Conservation (phyloP, 2,888 invertebrate species). For the Branchipolynoe longqiensis region DNA sequence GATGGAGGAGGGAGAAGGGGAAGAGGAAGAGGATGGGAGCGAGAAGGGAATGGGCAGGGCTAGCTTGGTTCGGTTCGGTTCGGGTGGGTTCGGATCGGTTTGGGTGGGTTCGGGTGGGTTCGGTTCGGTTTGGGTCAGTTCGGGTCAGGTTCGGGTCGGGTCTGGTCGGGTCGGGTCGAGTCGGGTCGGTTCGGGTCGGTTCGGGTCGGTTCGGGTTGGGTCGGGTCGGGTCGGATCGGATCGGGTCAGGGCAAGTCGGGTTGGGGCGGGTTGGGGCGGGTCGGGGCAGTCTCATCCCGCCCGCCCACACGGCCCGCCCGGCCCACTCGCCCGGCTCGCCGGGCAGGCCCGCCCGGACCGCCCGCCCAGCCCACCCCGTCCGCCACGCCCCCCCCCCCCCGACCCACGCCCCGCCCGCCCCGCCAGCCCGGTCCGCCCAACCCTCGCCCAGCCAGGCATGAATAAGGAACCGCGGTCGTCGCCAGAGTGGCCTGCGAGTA, state of each 20-base stretch:
- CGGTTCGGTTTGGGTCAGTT: too few relatives aligned
- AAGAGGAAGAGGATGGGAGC: too few relatives aligned
- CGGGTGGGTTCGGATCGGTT: too few relatives aligned
- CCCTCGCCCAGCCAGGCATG: slow-evolving; percentile 23
- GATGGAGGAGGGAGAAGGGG: too few relatives aligned
- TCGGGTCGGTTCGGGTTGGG: too few relatives aligned
- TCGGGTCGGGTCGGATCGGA: not conserved
- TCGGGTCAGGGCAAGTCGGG: not conserved
- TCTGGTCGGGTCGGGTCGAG: too few relatives aligned
- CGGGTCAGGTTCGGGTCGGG: too few relatives aligned
- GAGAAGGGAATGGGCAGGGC: too few relatives aligned
- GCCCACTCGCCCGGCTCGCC: slow-evolving; percentile 1
- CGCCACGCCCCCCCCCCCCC: not conserved
- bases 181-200: too few relatives aligned
- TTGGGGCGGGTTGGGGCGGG: not conserved
- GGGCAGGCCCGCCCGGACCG: not conserved
- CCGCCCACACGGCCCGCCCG: not conserved
- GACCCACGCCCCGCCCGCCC: not conserved
- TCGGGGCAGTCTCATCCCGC: not conserved
- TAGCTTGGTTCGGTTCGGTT: too few relatives aligned
- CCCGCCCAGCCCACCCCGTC: not conserved
- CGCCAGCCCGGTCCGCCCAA: not conserved
- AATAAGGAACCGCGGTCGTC: not conserved
- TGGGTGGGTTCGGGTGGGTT: too few relatives aligned
- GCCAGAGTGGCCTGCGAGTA: not conserved